phyloP scores from a whole-genome alignment of 2,797 vertebrate genomes.

The Corythornis leucogaster region DNA sequence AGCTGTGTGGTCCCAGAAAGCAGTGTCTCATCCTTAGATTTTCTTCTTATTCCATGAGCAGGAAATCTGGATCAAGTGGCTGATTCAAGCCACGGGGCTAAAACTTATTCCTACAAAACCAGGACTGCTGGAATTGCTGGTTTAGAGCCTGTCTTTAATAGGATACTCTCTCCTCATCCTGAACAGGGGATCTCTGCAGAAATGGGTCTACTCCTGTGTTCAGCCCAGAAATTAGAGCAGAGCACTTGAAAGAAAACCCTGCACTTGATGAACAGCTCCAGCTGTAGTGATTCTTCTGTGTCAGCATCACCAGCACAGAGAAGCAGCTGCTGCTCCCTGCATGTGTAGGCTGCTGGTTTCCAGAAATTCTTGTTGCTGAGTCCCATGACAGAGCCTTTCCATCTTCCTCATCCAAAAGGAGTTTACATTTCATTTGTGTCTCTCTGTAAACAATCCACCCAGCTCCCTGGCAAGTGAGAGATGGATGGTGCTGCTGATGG shows the following conservation, averaged over 20 bases:
- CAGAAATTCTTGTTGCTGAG: neutral
- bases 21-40: neutral
- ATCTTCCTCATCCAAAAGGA: slow-evolving; percentile 1
- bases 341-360: neutral
- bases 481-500: slow-evolving; percentile 26
- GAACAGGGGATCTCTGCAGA: neutral
- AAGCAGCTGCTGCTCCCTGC: neutral
- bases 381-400: neutral
- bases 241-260: slow-evolving; percentile 34
- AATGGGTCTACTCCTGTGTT: neutral
- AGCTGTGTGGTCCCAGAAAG: neutral
- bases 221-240: neutral
- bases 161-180: neutral
- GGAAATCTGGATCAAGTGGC: neutral
- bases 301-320: neutral
- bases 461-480: neutral
- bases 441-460: slow-evolving; percentile 26
- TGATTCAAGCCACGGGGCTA: neutral
- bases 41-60: neutral
- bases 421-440: slow-evolving; percentile 39
- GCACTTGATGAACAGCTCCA: slow-evolving; percentile 5
- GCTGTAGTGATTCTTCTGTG: neutral
- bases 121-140: neutral
- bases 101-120: neutral
- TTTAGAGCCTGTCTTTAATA: slow-evolving; percentile 19